Conservation (phyloP, 1,140 invertebrate species). For the Leguminivora glycinivorella region DNA sequence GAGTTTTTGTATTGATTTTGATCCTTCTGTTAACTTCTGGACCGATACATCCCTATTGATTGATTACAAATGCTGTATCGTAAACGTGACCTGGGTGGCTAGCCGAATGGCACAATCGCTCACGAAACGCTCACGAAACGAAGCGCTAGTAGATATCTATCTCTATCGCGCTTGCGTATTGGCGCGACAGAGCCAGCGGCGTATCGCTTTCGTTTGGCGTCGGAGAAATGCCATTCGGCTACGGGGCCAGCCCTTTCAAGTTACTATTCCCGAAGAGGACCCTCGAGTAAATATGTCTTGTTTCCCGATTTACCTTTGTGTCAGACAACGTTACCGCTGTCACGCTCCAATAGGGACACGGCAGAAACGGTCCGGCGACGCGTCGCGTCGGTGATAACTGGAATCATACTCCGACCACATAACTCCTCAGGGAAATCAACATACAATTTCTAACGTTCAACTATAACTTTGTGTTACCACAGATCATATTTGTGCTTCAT, state of each 20-base stretch:
- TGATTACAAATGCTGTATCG: background rate
- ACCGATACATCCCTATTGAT: background rate
- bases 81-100: background rate
- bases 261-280: slow-evolving; percentile 37
- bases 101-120: no score
- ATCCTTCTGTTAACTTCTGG: background rate
- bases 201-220: no score
- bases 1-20: slow-evolving; percentile 1
- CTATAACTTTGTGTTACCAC: slow-evolving; percentile 38
- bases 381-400: slow-evolving; percentile 50
- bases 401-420: slow-evolving; percentile 43
- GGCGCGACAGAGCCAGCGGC: no score
- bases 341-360: slow-evolving; percentile 46
- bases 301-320: slow-evolving; percentile 46
- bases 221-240: no score
- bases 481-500: slow-evolving; percentile 9
- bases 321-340: slow-evolving; percentile 42
- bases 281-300: slow-evolving; percentile 52
- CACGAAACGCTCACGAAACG: no score
- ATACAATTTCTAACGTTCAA: slow-evolving; percentile 50
- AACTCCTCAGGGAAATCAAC: slow-evolving; percentile 56
- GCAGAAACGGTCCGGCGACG: slow-evolving; percentile 42
- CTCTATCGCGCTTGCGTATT: no score
- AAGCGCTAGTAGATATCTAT: no score
- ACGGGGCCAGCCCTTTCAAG: slow-evolving; percentile 18